Conservation (phyloP, 2,797 vertebrate genomes). For the Phoebastria nigripes region DNA sequence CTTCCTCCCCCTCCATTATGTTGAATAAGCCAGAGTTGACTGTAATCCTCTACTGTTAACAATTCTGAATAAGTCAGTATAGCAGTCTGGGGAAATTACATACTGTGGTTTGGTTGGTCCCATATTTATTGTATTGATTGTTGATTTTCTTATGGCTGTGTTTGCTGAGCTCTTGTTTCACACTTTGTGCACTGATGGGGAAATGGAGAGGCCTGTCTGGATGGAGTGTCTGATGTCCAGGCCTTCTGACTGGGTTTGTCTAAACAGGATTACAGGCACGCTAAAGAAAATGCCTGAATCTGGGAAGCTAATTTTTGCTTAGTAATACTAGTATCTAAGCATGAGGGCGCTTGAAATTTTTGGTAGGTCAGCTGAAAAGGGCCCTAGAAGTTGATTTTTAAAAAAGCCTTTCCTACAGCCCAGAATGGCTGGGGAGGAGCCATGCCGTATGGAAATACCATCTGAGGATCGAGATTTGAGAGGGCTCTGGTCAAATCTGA, state of each 20-base stretch:
- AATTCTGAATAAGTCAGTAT: not conserved
- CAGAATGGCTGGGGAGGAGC: not conserved
- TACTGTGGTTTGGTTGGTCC: not conserved
- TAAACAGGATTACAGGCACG: not conserved
- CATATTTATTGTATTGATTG: not conserved
- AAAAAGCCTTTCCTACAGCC: not conserved
- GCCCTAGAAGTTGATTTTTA: not conserved
- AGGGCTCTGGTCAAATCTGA: not conserved
- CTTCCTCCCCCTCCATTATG: not conserved
- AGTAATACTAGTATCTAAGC: not conserved
- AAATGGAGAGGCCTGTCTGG: not conserved
- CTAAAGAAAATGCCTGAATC: not conserved
- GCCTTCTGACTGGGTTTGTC: not conserved
- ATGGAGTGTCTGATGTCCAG: not conserved
- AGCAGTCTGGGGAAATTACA: not conserved
- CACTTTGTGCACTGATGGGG: not conserved
- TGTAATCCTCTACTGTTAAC: not conserved
- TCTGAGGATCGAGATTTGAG: accelerated
- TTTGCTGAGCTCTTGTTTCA: not conserved
- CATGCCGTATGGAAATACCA: not conserved
- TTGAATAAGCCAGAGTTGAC: not conserved
- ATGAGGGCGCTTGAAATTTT: not conserved
- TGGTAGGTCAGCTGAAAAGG: not conserved
- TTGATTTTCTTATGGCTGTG: not conserved
- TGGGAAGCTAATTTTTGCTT: not conserved